phyloP scores from a whole-genome alignment of 2,797 vertebrate genomes.

The Lindbergichthys nudifrons region DNA sequence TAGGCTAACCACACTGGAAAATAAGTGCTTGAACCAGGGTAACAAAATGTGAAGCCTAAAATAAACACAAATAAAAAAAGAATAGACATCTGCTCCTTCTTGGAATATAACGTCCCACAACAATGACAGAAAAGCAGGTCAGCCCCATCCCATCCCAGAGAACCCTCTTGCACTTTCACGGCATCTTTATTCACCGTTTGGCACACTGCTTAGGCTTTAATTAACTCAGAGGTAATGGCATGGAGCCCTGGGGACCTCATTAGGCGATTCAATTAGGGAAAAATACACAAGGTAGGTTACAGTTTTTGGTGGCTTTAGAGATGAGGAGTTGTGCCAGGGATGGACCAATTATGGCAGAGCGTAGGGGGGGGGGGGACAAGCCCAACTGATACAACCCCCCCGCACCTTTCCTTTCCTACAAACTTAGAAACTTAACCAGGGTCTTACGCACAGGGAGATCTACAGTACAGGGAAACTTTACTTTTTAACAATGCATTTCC shows the following conservation, averaged over 20 bases:
- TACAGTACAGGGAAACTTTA: slow-evolving; percentile 5
- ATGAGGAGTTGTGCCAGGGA: slow-evolving; percentile 78
- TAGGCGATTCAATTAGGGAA: slow-evolving; percentile 91
- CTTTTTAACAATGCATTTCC: slow-evolving; percentile 3
- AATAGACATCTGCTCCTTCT: slow-evolving; percentile 84
- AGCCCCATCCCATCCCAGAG: slow-evolving; percentile 55
- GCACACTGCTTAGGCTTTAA: slow-evolving; percentile 82
- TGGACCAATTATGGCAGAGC: slow-evolving; percentile 74
- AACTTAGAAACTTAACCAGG: slow-evolving; percentile 20
- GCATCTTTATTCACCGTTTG: slow-evolving; percentile 85
- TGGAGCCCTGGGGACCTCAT: slow-evolving; percentile 92
- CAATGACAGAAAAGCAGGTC: slow-evolving; percentile 83
- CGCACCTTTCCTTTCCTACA: slow-evolving; percentile 4
- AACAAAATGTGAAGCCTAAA: slow-evolving; percentile 74
- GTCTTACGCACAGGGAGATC: slow-evolving; percentile 3
- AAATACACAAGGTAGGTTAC: slow-evolving; percentile 86
- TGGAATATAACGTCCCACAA: slow-evolving; percentile 75
- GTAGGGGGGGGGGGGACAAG: slow-evolving; percentile 48
- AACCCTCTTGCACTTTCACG: slow-evolving; percentile 73
- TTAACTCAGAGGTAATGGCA: slow-evolving; percentile 87
- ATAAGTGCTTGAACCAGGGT: slow-evolving; percentile 67
- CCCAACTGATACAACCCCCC: slow-evolving; percentile 22
- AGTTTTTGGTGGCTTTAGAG: slow-evolving; percentile 84
- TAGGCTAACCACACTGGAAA: slow-evolving; percentile 81
- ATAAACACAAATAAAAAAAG: slow-evolving; percentile 84